A percentile compares a stretch with the other conserved stretches of the same genome.
phyloP scores from a whole-genome alignment of 1,140 invertebrate genomes.

The Aporrectodea caliginosa region DNA sequence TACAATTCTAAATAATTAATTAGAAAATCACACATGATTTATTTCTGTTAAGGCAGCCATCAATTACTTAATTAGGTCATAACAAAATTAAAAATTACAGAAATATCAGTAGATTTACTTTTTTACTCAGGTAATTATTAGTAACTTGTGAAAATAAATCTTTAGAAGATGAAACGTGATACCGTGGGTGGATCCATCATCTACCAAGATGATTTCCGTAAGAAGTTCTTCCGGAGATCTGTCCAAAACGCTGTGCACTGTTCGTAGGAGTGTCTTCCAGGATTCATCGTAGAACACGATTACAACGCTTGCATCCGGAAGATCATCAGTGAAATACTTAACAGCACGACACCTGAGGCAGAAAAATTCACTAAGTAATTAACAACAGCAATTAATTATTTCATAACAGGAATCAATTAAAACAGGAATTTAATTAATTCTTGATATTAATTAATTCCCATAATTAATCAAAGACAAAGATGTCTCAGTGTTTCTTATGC shows the following conservation, averaged over 20 bases:
- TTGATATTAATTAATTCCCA: not conserved
- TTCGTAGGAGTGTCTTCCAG: constrained; percentile 51
- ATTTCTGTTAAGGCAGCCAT: too few species aligned
- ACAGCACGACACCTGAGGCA: constrained; percentile 10
- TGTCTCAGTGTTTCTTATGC: not conserved
- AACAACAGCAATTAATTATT: not conserved
- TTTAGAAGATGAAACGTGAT: not conserved
- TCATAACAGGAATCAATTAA: not conserved
- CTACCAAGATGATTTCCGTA: constrained; percentile 38
- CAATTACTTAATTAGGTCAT: too few species aligned
- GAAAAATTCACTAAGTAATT: not conserved
- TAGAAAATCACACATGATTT: not conserved
- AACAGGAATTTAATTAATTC: not conserved
- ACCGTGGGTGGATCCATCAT: constrained; percentile 26
- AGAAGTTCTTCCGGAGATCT: constrained; percentile 41
- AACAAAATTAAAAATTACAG: too few species aligned
- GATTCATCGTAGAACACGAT: constrained; percentile 69
- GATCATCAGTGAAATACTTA: not conserved
- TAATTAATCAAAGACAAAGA: not conserved
- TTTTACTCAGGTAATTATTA: too few species aligned
- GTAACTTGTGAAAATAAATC: not conserved
- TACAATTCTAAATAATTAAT: not conserved
- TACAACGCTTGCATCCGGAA: not conserved
- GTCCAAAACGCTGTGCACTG: constrained; percentile 44
- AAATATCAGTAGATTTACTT: too few species aligned